A percentile compares a stretch with the other conserved stretches of the same genome.
These are phyloP conservation scores for Hemitrygon akajei DNA, from an alignment of 2,797 vertebrate species.

Conservation along the genomic window DNA sequence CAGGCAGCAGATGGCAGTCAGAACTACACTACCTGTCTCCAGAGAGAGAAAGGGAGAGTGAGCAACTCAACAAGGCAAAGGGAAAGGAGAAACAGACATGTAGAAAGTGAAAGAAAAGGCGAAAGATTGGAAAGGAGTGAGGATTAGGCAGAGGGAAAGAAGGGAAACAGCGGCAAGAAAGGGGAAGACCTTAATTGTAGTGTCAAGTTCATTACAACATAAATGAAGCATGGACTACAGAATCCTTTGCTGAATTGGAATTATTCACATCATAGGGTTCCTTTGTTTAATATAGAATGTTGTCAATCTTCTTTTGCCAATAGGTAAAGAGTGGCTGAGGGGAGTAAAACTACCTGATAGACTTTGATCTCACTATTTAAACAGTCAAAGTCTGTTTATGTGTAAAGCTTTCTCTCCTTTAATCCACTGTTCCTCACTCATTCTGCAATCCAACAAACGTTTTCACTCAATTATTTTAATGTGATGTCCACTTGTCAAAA, in stretches of 20 bases:
- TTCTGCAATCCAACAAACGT: background rate
- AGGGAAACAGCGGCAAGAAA: background rate
- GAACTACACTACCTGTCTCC: slow-evolving; percentile 67
- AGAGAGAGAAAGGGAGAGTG: slow-evolving; percentile 50
- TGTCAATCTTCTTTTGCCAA: background rate
- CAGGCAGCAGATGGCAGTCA: slow-evolving; percentile 75
- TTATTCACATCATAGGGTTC: background rate
- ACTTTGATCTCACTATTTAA: background rate
- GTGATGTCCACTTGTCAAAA: background rate
- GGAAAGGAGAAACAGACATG: background rate
- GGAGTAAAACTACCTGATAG: background rate
- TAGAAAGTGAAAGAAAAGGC: slow-evolving; percentile 8
- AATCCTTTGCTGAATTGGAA: background rate
- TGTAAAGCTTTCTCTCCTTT: background rate
- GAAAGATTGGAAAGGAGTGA: background rate
- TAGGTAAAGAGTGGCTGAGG: background rate
- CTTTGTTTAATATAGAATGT: background rate
- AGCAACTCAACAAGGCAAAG: slow-evolving; percentile 14
- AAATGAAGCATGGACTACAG: background rate
- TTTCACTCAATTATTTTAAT: background rate
- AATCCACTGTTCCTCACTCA: background rate
- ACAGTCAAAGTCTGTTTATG: background rate
- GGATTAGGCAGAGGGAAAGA: background rate
- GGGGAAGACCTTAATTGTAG: background rate
- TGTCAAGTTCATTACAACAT: background rate